phyloP scores from a whole-genome alignment of 2,888 invertebrate species.

The Onchidella celtica region DNA sequence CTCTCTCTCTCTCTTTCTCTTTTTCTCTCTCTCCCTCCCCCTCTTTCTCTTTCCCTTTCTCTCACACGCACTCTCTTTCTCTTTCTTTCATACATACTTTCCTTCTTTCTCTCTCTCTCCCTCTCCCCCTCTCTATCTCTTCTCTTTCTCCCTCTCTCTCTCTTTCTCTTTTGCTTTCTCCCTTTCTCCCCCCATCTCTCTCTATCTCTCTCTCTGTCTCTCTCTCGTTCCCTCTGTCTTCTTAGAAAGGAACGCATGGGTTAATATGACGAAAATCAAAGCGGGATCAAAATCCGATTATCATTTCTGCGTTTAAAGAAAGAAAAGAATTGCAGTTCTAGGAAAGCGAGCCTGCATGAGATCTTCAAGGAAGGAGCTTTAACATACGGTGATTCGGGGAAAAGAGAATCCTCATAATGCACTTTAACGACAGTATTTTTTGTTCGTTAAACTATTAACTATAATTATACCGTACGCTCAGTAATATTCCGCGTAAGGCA shows the following conservation, averaged over 20 bases:
- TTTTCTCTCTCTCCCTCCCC: conserved; percentile 12
- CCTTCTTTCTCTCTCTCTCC: conserved; percentile 15
- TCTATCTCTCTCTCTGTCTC: conserved; percentile 20
- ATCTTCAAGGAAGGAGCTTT: no score
- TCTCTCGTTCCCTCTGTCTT: neutral
- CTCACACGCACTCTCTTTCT: conserved; percentile 11
- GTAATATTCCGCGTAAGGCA: no score
- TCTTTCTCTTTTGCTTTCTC: conserved; percentile 14
- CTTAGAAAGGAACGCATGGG: neutral
- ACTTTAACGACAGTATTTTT: no score
- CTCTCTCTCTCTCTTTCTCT: neutral
- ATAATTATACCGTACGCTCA: no score
- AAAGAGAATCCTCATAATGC: no score
- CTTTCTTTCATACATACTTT: neutral
- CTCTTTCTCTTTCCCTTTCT: neutral
- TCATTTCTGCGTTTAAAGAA: no score
- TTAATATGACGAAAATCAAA: neutral
- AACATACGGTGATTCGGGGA: no score
- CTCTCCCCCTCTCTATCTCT: neutral
- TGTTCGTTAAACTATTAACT: no score
- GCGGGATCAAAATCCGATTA: neutral
- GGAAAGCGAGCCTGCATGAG: no score
- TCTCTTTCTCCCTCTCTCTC: conserved; percentile 2
- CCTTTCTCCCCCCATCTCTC: neutral
- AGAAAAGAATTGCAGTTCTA: no score